Percentiles rank a stretch among this genome's conserved stretches.
Conservation (phyloP, 2,797 vertebrate species). For the Gymnocypris eckloni region DNA sequence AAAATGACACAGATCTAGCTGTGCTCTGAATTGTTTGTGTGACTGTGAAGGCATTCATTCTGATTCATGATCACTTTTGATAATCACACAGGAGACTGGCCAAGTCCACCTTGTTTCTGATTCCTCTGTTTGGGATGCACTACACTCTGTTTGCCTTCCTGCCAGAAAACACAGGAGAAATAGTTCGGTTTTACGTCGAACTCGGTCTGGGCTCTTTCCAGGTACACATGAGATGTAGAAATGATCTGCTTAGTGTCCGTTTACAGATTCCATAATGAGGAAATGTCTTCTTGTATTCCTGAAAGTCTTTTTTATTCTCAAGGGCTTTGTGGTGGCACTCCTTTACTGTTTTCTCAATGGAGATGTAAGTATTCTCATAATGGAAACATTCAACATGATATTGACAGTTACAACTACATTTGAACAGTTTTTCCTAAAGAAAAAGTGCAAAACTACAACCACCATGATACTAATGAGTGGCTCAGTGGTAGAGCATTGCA, state of each 20-base stretch:
- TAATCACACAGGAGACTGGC: conserved; percentile 87
- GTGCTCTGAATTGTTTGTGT: neutral
- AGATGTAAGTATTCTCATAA: conserved; percentile 77
- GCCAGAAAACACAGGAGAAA: conserved; percentile 86
- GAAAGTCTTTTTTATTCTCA: conserved; percentile 27
- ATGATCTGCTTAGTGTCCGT: neutral
- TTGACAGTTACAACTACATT: neutral
- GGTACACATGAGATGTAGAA: conserved; percentile 85
- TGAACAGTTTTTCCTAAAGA: neutral
- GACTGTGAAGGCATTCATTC: neutral
- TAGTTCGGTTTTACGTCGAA: conserved; percentile 90
- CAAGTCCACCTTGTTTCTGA: conserved; percentile 95
- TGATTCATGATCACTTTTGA: neutral
- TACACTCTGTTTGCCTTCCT: conserved; percentile 96
- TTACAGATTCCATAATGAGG: neutral
- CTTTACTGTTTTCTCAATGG: conserved; percentile 91
- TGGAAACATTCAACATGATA: neutral
- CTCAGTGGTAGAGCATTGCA: too few relatives aligned
- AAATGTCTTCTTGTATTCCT: neutral
- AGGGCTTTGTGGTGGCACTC: conserved; percentile 90
- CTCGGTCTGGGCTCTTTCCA: conserved; percentile 94
- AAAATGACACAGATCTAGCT: neutral
- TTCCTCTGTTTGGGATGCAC: conserved; percentile 95
- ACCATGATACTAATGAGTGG: too few relatives aligned
- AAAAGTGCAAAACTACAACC: neutral